These are phyloP conservation scores for Chionis minor DNA, from an alignment of 2,113 vertebrate species.

Conservation along the genomic window DNA sequence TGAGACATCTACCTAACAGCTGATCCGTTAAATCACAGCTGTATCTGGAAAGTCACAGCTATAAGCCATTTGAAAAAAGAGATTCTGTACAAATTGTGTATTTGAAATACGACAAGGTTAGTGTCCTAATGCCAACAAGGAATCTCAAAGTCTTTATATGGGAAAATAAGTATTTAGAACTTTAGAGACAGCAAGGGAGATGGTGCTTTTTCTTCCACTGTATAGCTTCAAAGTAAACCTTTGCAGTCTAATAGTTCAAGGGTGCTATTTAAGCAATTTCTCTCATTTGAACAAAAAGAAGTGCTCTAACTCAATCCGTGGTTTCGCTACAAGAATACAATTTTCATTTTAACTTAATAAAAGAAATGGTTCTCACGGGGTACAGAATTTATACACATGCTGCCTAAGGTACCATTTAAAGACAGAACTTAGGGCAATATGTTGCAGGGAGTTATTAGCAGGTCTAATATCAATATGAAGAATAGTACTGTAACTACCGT, in stretches of 20 bases:
- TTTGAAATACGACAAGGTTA: constrained; percentile 24
- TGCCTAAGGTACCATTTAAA: not conserved
- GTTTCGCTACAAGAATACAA: not conserved
- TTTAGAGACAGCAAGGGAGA: not conserved
- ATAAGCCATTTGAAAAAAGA: not conserved
- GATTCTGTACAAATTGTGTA: not conserved
- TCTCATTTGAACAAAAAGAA: constrained; percentile 17
- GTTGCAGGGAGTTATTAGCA: not conserved
- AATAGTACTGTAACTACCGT: not conserved
- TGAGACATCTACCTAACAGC: not conserved
- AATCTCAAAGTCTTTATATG: not conserved
- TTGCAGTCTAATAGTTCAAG: constrained; percentile 19
- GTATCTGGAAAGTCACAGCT: not conserved
- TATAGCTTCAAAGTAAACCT: constrained; percentile 31
- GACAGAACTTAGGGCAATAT: not conserved
- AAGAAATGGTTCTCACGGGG: not conserved
- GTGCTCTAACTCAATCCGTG: not conserved
- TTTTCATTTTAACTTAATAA: constrained; percentile 24
- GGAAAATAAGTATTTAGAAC: constrained; percentile 28
- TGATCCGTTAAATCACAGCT: constrained; percentile 31
- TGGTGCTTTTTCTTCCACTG: not conserved
- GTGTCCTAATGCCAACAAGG: not conserved
- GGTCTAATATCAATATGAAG: not conserved
- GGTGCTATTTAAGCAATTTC: constrained; percentile 15
- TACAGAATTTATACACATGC: not conserved